Conservation (phyloP, 2,888 invertebrate species). For the Chrysodeixis includens region DNA sequence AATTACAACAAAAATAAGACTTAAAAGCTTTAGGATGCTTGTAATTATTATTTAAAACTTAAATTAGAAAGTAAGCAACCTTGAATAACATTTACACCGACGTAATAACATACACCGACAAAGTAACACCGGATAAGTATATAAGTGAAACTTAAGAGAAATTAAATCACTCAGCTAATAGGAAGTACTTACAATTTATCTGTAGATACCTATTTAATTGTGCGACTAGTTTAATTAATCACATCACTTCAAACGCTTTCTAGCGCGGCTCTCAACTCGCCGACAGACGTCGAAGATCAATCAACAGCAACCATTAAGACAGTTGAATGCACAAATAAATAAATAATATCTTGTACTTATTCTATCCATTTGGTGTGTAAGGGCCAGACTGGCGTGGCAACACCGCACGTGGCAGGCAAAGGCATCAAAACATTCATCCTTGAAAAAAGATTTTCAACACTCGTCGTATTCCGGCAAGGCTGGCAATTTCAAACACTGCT, state of each 20-base stretch:
- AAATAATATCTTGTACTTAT: slow-evolving; percentile 53
- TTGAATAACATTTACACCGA: slow-evolving; percentile 15
- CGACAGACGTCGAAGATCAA: slow-evolving; percentile 16
- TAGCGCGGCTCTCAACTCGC: slow-evolving; percentile 30
- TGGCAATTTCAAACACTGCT: slow-evolving; percentile 75
- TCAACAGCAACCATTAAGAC: slow-evolving; percentile 29
- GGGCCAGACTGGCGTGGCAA: slow-evolving; percentile 40
- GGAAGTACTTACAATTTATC: slow-evolving; percentile 22
- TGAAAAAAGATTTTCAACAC: slow-evolving; percentile 68
- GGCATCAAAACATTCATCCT: slow-evolving; percentile 44
- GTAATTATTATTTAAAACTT: slow-evolving; percentile 9
- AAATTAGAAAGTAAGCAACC: slow-evolving; percentile 25
- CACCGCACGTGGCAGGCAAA: slow-evolving; percentile 45
- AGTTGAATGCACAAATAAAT: slow-evolving; percentile 39
- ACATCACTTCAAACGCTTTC: slow-evolving; percentile 46
- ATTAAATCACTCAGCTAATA: slow-evolving; percentile 46
- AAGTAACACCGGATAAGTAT: slow-evolving; percentile 10
- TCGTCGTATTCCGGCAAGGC: slow-evolving; percentile 81
- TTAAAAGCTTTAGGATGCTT: not conserved
- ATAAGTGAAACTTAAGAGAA: slow-evolving; percentile 16
- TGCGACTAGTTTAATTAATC: slow-evolving; percentile 46
- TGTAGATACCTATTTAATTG: slow-evolving; percentile 16
- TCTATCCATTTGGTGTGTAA: slow-evolving; percentile 40
- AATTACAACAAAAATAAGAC: slow-evolving; percentile 4
- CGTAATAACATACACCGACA: not conserved